Evolutionary conservation across 2,888 invertebrate genomes (phyloP).

Genomic region (Arenicola marina): DNA sequence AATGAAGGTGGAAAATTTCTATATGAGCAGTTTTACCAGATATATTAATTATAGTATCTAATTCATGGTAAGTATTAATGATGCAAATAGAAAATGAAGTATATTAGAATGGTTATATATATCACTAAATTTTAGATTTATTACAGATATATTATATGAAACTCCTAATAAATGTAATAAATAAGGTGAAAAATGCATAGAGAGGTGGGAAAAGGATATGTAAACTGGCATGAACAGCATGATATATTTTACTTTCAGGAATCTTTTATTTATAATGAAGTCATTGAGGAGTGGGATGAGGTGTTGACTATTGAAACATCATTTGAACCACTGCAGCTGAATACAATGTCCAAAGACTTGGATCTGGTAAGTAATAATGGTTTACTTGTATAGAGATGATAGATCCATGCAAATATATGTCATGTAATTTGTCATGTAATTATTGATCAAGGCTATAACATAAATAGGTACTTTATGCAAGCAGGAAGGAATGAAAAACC

Average conservation of each 20-base stretch:
- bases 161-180: too few relatives aligned
- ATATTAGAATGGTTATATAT: not conserved
- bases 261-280: conserved; percentile 14
- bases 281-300: conserved; percentile 40
- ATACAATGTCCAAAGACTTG: conserved; percentile 45
- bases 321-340: conserved; percentile 44
- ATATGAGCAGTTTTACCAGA: not conserved
- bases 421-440: too few relatives aligned
- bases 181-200: too few relatives aligned
- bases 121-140: too few relatives aligned
- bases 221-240: too few relatives aligned
- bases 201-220: too few relatives aligned
- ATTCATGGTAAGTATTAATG: not conserved
- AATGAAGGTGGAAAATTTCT: not conserved
- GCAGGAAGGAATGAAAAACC: too few relatives aligned
- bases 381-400: too few relatives aligned
- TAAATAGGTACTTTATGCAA: too few relatives aligned
- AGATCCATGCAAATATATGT: too few relatives aligned
- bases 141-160: not conserved
- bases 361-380: not conserved
- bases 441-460: too few relatives aligned
- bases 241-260: too few relatives aligned
- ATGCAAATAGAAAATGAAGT: not conserved
- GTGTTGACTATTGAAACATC: conserved; percentile 43
- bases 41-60: not conserved